A percentile compares a stretch with the other conserved stretches of the same genome.
Conservation (phyloP, 2,113 vertebrate species). For the Callopanchax toddi region DNA sequence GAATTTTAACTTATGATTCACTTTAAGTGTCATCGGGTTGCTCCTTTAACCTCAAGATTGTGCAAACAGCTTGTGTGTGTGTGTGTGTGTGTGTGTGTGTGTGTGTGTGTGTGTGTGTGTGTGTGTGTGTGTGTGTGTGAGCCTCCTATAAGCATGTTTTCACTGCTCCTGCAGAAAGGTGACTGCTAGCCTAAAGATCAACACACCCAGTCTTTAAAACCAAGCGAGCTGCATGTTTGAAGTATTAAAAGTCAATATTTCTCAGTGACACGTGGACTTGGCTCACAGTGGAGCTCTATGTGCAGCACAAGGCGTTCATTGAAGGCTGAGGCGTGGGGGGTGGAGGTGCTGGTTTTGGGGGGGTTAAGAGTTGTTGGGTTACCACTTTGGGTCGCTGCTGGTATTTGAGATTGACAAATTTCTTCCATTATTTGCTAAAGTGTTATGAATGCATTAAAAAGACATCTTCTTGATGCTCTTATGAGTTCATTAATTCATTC, state of each 20-base stretch:
- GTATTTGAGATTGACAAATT: constrained; percentile 1
- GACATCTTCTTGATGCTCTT: too few relatives aligned
- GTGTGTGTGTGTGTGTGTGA: constrained; percentile 9
- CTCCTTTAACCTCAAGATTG: constrained; percentile 16
- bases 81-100: constrained; percentile 9
- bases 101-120: too few relatives aligned
- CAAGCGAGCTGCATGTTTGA: constrained; percentile 52
- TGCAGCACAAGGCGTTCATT: constrained; percentile 61
- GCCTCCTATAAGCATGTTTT: constrained; percentile 14
- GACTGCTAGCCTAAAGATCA: constrained; percentile 39
- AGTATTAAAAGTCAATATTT: constrained; percentile 72
- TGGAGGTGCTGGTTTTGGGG: constrained; percentile 28
- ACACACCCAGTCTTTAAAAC: constrained; percentile 53
- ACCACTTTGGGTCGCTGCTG: constrained; percentile 39
- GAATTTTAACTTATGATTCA: too few relatives aligned
- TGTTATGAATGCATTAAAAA: too few relatives aligned
- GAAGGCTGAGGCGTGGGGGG: constrained; percentile 19
- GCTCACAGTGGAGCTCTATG: constrained; percentile 59
- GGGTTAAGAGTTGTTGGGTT: constrained; percentile 44
- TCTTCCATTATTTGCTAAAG: too few relatives aligned
- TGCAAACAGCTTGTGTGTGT: constrained; percentile 9
- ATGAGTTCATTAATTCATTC: too few relatives aligned
- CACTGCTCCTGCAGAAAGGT: constrained; percentile 40
- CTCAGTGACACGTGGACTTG: constrained; percentile 32
- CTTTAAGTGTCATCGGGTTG: too few relatives aligned